Evolutionary conservation across 2,113 vertebrate genomes (phyloP).

Genomic region (Vulpes lagopus): DNA sequence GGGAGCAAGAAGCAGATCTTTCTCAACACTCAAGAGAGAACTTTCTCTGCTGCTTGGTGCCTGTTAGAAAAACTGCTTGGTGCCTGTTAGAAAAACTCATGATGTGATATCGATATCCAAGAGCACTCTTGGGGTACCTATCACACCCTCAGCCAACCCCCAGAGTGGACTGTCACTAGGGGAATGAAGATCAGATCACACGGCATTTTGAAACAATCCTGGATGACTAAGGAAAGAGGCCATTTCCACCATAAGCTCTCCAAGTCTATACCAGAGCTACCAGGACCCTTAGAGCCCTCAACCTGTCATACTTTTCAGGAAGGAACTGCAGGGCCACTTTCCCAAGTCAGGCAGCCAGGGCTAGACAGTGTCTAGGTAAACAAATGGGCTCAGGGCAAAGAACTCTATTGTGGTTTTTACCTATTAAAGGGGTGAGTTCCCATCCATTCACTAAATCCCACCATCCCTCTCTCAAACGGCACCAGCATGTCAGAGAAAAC

Average conservation of each 20-base stretch:
- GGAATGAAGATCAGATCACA: slow-evolving; percentile 44
- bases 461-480: not conserved
- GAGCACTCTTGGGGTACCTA: not conserved
- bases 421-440: not conserved
- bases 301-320: not conserved
- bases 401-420: not conserved
- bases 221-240: not conserved
- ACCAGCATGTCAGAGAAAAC: not conserved
- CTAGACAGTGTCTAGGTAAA: not conserved
- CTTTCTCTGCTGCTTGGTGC: not conserved
- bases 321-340: not conserved
- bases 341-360: not conserved
- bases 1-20: not conserved
- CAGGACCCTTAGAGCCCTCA: not conserved
- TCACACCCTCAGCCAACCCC: not conserved
- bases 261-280: not conserved
- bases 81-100: not conserved
- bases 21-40: not conserved
- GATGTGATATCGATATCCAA: not conserved
- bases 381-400: not conserved
- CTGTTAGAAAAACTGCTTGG: not conserved
- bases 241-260: not conserved
- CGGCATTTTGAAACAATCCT: not conserved
- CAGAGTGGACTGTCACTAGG: not conserved
- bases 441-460: not conserved